Base-by-base conservation (phyloP, 2,888 invertebrate species). In the Drosophila peninsularis region DNA sequence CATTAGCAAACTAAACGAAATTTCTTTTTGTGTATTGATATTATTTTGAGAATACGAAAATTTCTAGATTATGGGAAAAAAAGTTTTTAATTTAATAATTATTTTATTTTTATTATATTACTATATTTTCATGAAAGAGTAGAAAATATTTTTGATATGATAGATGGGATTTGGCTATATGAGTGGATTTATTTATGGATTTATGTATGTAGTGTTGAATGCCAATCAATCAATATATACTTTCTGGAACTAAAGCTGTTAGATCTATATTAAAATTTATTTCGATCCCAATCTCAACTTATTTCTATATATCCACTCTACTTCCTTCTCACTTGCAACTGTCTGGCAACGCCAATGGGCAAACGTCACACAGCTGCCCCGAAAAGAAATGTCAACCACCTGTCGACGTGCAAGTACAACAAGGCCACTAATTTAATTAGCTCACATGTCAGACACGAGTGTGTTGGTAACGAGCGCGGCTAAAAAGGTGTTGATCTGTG, bases 361-460 rank as follows among this genome's bases (percentile, higher is more conserved):
- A 50, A 37, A 34, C 62, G 44, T 44, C 63, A 54, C 49, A 21
- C 57, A 21, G 34, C 19, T 58, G 57, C 39, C n/a, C 53, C 53
- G 44, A 66, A 62, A 42, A 32, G n/a, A 86, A 83, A 71, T 84
- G 87, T 70, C 79, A 84, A 89, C 89, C 85, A 86, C 89, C 89
- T 86, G 89, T 88, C 82, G 78, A 74, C 66, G 49, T 55, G 53
- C 63, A 73, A 62, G 42, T 47, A 62, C 57, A 76, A 62, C 75
- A 81, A 81, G 79, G 53, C 68, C 86, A 53, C 74, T 85, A 82
- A 86, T 85, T 89, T 54, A 89, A 88, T 86, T 80, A 89, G 72
- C 73, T 53, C 83, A 85, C 74, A 84, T 80, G 83, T 85, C 71
- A 58, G 62, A 55, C 73, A 57, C 65, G 62, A 55, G 63, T 56